phyloP scores from a whole-genome alignment of 2,113 vertebrate species.

The Arvicanthis niloticus region DNA sequence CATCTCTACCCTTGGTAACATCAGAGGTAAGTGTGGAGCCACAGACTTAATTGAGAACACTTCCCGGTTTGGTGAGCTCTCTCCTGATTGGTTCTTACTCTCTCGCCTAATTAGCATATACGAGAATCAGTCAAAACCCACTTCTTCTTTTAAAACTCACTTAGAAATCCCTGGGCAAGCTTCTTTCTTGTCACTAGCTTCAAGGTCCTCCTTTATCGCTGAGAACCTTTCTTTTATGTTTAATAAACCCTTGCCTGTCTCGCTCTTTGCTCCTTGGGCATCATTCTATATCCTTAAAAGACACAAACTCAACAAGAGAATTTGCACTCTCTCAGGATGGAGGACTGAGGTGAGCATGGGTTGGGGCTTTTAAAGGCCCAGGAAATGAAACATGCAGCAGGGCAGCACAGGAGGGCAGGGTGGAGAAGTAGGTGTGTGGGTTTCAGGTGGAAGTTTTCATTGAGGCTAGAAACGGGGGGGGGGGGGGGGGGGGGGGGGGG shows the following conservation, averaged over 20 bases:
- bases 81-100: neutral
- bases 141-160: neutral
- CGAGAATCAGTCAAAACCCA: neutral
- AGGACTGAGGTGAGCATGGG: neutral
- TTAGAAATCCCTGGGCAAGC: neutral
- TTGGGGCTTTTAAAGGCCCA: neutral
- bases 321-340: neutral
- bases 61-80: neutral
- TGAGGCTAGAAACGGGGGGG: no score
- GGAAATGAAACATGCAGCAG: neutral
- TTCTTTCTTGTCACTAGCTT: neutral
- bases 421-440: no score
- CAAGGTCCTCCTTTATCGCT: neutral
- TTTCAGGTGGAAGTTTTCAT: neutral
- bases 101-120: neutral
- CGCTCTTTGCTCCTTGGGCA: neutral
- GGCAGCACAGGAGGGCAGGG: neutral
- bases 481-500: accelerated
- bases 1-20: neutral
- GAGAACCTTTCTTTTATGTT: neutral
- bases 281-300: neutral
- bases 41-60: neutral
- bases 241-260: neutral
- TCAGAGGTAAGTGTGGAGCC: neutral
- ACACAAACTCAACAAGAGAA: neutral